Evolutionary conservation across 2,797 vertebrate species (phyloP), one percentile per base, ranked within the genome.

Genomic region (Chaenodraco wilsoni): DNA sequence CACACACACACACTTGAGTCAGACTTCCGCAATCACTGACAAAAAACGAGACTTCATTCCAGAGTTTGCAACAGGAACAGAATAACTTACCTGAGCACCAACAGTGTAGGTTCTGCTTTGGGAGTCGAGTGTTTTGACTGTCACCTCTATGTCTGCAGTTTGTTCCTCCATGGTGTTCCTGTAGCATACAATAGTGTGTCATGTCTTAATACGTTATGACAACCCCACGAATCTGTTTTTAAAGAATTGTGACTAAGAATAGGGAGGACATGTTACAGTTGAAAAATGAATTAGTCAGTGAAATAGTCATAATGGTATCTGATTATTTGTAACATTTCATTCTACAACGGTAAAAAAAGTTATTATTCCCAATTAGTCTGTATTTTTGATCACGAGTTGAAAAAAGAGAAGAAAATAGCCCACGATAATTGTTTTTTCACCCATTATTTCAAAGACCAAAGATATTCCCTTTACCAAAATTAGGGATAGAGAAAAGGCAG

Each of bases 121-220:
- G 13, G 97, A 98, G 89, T 98, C 97, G 85, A 98, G 84, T 14
- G 97, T 98, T 91, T 98, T 98, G 70, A 98, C 96, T 1, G 97
- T 95, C 83, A 98, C 97, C 78, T 97, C 96, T 85, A 97, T 94
- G 79, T 90, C 94, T 81, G 94, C 91, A 76, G 76, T 75, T 78
- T 94, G 89, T 76, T 96, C 96, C 61, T 95, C 96, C 96, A 97
- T 95, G 60, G 44, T 88, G 79, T 64, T 81, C 55, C 86, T 92
- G 74, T 9, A 27, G 52, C n/a, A 64, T 6, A 31, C 80, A 37
- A 62, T 2, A 56, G 45, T 5, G 23, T 10, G 33, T 0, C 23
- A 14, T 14, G 27, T 46, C 27, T 37, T 21, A 21, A 45, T 15
- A 61, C 23, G 37, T 44, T 27, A 19, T 4, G 27, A 59, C 1